phyloP scores from a whole-genome alignment of 2,888 invertebrate genomes.

The Drosophila tripunctata region DNA sequence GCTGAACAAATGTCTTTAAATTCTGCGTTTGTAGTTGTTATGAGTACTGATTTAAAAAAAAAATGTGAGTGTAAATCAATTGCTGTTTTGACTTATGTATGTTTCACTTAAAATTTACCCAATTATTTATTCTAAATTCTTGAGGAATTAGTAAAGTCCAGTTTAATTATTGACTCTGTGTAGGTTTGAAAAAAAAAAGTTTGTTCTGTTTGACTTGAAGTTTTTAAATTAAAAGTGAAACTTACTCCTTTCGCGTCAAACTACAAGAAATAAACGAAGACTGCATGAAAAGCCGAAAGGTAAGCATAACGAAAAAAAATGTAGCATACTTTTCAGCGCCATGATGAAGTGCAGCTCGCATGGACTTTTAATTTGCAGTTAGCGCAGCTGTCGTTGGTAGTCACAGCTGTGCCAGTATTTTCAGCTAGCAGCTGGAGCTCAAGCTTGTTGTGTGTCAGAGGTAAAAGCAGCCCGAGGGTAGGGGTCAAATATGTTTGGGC shows the following conservation, averaged over 20 bases:
- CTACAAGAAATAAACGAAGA: background rate
- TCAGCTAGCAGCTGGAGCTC: background rate
- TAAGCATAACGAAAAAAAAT: background rate
- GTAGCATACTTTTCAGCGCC: conserved; percentile 26
- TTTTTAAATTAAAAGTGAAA: too few relatives aligned
- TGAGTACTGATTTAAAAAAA: too few relatives aligned
- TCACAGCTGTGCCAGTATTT: conserved; percentile 14
- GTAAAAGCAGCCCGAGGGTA: background rate
- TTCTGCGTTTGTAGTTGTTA: too few relatives aligned
- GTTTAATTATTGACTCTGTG: too few relatives aligned
- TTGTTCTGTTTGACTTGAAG: too few relatives aligned
- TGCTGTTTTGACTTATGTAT: too few relatives aligned
- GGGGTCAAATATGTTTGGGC: background rate
- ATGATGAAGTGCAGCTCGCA: conserved; percentile 3
- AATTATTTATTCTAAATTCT: too few relatives aligned
- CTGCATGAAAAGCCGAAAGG: background rate
- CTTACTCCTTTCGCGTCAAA: background rate
- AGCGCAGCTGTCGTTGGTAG: conserved; percentile 16
- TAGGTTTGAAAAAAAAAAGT: too few relatives aligned
- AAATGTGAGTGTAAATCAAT: too few relatives aligned
- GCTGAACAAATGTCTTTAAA: too few relatives aligned
- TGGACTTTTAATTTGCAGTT: conserved; percentile 26
- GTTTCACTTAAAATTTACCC: too few relatives aligned
- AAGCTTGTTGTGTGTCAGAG: background rate
- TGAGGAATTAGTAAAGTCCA: too few relatives aligned